A percentile compares a stretch with the other conserved stretches of the same genome.
Evolutionary conservation across 92 coral and sea anemone species (phyloP).

Genomic region (Bergia sp.): DNA sequence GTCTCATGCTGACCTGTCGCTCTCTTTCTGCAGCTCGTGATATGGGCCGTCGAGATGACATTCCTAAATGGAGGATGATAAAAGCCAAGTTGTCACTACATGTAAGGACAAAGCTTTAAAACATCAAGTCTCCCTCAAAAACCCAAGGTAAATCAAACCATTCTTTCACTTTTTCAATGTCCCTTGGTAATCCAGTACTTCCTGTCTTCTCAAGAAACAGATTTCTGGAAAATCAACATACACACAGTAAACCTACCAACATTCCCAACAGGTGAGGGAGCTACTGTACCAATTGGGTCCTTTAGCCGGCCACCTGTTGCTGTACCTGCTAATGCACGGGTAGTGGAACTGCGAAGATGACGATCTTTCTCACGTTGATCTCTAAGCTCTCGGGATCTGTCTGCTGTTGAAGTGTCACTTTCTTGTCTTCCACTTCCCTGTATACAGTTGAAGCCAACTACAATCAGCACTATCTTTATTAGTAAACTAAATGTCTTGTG

Average conservation of each 20-base stretch:
- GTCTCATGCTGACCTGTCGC: slow-evolving; percentile 86
- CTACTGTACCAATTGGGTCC: slow-evolving; percentile 76
- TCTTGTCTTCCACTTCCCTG: slow-evolving; percentile 35
- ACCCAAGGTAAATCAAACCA: not conserved
- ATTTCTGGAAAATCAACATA: not conserved
- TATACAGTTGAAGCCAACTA: not conserved
- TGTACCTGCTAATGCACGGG: slow-evolving; percentile 85
- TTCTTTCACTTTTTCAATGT: no score
- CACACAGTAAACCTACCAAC: not conserved
- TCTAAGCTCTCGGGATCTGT: slow-evolving; percentile 63
- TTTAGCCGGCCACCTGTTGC: slow-evolving; percentile 81
- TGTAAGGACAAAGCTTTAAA: not conserved
- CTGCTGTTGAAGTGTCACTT: not conserved
- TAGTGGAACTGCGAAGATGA: slow-evolving; percentile 91
- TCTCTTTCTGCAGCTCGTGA: slow-evolving; percentile 95
- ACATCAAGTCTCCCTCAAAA: not conserved
- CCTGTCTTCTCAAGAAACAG: no score
- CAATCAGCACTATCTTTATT: not conserved
- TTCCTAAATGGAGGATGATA: not conserved
- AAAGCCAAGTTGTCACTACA: not conserved
- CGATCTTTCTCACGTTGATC: slow-evolving; percentile 81
- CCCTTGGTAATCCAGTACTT: no score
- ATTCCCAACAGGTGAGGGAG: slow-evolving; percentile 92
- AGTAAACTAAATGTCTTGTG: not conserved
- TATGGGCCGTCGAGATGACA: slow-evolving; percentile 81